Base-by-base conservation (phyloP, 2,113 vertebrate genomes). In the Ctenomys sociabilis region DNA sequence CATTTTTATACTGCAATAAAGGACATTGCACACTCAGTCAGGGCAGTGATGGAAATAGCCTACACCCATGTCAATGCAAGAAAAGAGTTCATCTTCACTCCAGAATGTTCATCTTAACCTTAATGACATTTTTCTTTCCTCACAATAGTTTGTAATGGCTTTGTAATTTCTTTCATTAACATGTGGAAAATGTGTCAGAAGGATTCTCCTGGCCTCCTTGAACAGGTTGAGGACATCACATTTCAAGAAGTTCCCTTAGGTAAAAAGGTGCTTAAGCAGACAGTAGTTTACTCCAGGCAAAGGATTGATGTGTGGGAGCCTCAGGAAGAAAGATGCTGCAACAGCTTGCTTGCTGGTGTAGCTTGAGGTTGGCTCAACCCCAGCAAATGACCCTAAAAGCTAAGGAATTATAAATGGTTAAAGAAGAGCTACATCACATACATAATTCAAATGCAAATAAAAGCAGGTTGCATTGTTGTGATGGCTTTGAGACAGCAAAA, bases 351-450 rank as follows among this genome's bases (percentile, higher is more conserved):
- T 59, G 17, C 57, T 78, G 88, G 68, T 30, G 43, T 59, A 86
- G 88, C 96, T 83, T 80, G 40, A 96, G 73, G 32, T 63, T 92
- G 22, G 11, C 24, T 26, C 88, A 52, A 94, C 1, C 0, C 17
- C 72, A 96, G 16, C 35, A 88, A 92, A 91, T 54, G 37, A 32
- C 54, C 37, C 81, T 92, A 87, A 94, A 57, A 95, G 40, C 24
- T 94, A 86, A 95, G 57, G 49, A 88, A 78, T 68, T 75, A 77
- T 28, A 59, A 85, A 92, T 83, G 45, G 88, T 91, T 72, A 85
- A 88, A 37, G 22, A 73, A 17, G 13, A 83, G 86, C 61, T 54
- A 26, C 64, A 68, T 37, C 66, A 85, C 14, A 45, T 13, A 64
- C 24, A 6, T 66, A 88, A 87, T 92, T 63, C 37, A 83, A 93